Evolutionary conservation across 2,113 vertebrate species (phyloP).

Genomic region (Pteruthius melanotis): DNA sequence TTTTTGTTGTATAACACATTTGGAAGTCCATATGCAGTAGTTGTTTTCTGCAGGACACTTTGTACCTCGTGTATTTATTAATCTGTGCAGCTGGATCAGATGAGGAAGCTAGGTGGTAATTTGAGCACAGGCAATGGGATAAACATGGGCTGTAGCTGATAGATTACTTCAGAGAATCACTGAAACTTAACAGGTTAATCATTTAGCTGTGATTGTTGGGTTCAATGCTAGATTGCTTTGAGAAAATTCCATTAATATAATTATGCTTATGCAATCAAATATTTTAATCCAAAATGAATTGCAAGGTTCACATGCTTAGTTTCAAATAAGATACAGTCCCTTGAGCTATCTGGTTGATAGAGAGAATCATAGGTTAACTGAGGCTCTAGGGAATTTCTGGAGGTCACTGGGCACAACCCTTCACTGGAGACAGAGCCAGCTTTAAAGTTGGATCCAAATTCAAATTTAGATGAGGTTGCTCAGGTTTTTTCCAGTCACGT

Average conservation of each 20-base stretch:
- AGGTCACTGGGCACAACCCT: not conserved
- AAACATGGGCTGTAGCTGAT: not conserved
- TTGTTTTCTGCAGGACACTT: not conserved
- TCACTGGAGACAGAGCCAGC: not conserved
- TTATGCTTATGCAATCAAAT: not conserved
- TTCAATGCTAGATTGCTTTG: constrained; percentile 5
- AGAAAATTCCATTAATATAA: constrained; percentile 21
- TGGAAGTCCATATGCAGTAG: not conserved
- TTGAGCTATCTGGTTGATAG: not conserved
- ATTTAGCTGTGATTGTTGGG: not conserved
- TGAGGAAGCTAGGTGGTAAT: not conserved
- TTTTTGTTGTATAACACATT: not conserved
- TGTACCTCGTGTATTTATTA: not conserved
- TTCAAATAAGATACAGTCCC: not conserved
- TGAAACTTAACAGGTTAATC: not conserved
- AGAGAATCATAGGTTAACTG: not conserved
- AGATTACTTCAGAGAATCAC: not conserved
- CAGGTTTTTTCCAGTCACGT: not conserved
- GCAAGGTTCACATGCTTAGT: not conserved
- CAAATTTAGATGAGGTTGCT: not conserved
- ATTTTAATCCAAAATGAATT: not conserved
- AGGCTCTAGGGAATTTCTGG: not conserved
- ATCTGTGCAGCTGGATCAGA: not conserved
- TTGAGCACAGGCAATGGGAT: not conserved
- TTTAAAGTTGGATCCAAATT: not conserved